Evolutionary conservation across 2,113 vertebrate species (phyloP).

Genomic region (Ibidorhyncha struthersii): DNA sequence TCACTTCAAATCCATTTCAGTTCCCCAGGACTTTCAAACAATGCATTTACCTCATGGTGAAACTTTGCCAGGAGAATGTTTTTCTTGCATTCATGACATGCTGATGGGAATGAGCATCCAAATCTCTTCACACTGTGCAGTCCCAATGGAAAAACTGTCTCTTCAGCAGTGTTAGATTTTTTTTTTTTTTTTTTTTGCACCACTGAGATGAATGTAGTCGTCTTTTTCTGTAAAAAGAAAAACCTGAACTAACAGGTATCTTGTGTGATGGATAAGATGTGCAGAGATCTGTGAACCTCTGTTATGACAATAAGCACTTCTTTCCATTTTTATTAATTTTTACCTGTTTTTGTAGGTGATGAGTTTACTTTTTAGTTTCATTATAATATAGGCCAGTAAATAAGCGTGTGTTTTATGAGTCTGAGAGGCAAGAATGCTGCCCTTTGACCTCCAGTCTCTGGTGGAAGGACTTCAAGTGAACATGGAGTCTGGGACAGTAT

Average conservation of each 20-base stretch:
- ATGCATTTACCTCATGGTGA: constrained; percentile 15
- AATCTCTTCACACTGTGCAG: not conserved
- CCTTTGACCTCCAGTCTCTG: not conserved
- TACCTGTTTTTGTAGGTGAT: constrained; percentile 44
- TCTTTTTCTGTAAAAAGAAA: constrained; percentile 29
- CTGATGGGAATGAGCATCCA: not conserved
- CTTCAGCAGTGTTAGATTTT: constrained; percentile 1
- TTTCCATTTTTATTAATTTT: not conserved
- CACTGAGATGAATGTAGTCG: constrained; percentile 12
- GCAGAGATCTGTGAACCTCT: not conserved
- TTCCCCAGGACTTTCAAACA: constrained; percentile 16
- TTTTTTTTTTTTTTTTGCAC: not conserved
- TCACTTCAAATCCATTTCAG: constrained; percentile 16
- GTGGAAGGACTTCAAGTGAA: not conserved
- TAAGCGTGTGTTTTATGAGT: not conserved
- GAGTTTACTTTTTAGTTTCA: constrained; percentile 49
- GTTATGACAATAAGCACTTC: constrained; percentile 13
- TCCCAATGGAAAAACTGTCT: not conserved
- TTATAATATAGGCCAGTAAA: constrained; percentile 56
- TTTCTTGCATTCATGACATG: not conserved
- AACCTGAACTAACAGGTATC: not conserved
- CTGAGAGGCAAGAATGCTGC: not conserved
- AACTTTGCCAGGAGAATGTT: not conserved
- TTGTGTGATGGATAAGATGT: constrained; percentile 16
- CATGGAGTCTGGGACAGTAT: not conserved